phyloP scores from a whole-genome alignment of 1,140 invertebrate species.

The Achatina immaculata region DNA sequence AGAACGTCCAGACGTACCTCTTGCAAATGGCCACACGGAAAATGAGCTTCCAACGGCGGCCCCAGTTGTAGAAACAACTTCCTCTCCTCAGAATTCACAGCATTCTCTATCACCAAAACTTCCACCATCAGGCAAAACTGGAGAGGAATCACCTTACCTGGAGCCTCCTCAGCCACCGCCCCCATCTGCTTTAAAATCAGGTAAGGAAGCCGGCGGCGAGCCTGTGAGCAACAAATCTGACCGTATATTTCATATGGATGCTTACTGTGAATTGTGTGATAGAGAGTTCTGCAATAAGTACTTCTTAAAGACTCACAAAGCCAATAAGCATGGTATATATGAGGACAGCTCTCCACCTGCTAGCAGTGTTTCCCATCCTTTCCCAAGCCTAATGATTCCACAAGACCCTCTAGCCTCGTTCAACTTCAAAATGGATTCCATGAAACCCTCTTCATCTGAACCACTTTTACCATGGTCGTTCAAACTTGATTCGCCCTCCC shows the following conservation, averaged over 20 bases:
- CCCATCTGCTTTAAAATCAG: neutral
- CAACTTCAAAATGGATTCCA: conserved; percentile 36
- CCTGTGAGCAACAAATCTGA: conserved; percentile 38
- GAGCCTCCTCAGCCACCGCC: neutral
- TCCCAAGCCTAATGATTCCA: conserved; percentile 29
- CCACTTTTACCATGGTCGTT: conserved; percentile 45
- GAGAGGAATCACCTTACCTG: neutral
- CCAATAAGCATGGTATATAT: conserved; percentile 96
- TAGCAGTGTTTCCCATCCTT: conserved; percentile 34
- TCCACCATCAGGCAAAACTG: neutral
- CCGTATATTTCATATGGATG: conserved; percentile 77
- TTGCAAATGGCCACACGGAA: conserved; percentile 95
- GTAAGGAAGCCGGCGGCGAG: neutral
- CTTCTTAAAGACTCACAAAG: conserved; percentile 94
- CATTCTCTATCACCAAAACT: neutral
- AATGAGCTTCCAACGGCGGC: conserved; percentile 77
- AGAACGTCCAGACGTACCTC: conserved; percentile 55
- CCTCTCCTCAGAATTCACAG: conserved; percentile 14
- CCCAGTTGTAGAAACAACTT: conserved; percentile 44
- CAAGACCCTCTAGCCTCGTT: conserved; percentile 16
- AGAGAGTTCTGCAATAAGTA: conserved; percentile 75
- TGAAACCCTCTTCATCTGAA: conserved; percentile 42
- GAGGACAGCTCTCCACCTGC: conserved; percentile 53
- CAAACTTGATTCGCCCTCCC: conserved; percentile 41
- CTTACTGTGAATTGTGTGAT: conserved; percentile 84